phyloP scores from a whole-genome alignment of 2,113 vertebrate species.

The Otolemur garnettii region DNA sequence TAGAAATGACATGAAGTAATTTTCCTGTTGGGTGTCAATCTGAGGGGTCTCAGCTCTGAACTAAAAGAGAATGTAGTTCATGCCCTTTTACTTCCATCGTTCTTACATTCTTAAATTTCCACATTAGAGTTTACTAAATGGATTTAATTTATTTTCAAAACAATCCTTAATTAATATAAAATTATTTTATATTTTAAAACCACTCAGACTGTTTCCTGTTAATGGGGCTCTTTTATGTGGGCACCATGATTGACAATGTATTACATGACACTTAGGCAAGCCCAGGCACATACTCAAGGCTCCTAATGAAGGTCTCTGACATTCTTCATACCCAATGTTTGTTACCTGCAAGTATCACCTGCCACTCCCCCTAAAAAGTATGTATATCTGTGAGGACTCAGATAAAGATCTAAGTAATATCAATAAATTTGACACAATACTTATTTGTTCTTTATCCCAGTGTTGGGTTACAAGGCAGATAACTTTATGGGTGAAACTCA shows the following conservation, averaged over 20 bases:
- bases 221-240: background rate
- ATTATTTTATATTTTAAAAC: conserved; percentile 37
- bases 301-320: background rate
- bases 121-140: background rate
- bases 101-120: background rate
- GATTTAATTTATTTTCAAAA: conserved; percentile 49
- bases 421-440: background rate
- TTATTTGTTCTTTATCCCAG: background rate
- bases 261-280: background rate
- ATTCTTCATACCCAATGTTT: background rate
- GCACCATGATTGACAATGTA: background rate
- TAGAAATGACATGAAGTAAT: conserved; percentile 22
- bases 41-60: background rate
- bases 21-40: conserved; percentile 55
- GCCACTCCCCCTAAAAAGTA: background rate
- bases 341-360: background rate
- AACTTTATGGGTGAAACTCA: background rate
- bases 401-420: background rate
- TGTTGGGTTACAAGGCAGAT: background rate
- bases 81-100: conserved; percentile 22
- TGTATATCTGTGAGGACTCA: background rate
- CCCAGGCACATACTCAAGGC: background rate
- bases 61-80: background rate
- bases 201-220: background rate
- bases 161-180: conserved; percentile 29